These are phyloP conservation scores for Cromileptes altivelis DNA, from an alignment of 2,113 vertebrate species.

Conservation along the genomic window DNA sequence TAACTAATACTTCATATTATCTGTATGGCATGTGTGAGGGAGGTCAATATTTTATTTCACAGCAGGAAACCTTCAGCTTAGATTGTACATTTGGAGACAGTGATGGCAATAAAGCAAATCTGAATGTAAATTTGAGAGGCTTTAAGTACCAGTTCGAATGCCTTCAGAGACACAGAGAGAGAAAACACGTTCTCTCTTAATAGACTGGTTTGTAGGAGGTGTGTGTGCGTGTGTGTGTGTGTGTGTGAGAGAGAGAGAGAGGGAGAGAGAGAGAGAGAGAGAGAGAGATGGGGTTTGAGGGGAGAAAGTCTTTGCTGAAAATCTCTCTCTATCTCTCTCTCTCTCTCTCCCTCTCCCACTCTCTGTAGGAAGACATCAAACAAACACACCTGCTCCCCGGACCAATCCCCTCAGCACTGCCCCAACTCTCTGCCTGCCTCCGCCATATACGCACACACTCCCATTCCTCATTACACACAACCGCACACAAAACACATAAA, in stretches of 20 bases:
- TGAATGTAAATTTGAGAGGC: slow-evolving; percentile 19
- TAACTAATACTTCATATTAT: too few relatives aligned
- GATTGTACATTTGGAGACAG: background rate
- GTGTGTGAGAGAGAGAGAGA: background rate
- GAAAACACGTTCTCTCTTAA: slow-evolving; percentile 18
- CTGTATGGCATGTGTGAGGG: background rate
- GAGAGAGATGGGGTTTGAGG: slow-evolving; percentile 45
- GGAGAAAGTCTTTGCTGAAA: slow-evolving; percentile 64
- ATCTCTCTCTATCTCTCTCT: slow-evolving; percentile 43
- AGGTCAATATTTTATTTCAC: slow-evolving; percentile 18
- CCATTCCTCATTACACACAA: slow-evolving; percentile 70
- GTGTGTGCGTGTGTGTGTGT: too few relatives aligned
- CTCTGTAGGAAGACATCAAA: slow-evolving; percentile 72
- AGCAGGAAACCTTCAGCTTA: background rate
- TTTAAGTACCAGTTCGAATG: slow-evolving; percentile 29
- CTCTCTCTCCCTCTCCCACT: slow-evolving; percentile 23
- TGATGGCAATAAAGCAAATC: slow-evolving; percentile 16
- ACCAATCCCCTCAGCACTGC: slow-evolving; percentile 75
- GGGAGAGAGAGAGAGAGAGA: slow-evolving; percentile 13
- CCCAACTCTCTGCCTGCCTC: slow-evolving; percentile 64
- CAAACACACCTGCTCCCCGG: slow-evolving; percentile 76
- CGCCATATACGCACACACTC: slow-evolving; percentile 57
- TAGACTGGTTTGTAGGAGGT: slow-evolving; percentile 13
- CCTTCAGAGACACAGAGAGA: slow-evolving; percentile 1
- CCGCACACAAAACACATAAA: slow-evolving; percentile 46